These are phyloP conservation scores for Trachymyrmex cornetzi DNA, from an alignment of 1,140 invertebrate genomes.

Conservation along the genomic window DNA sequence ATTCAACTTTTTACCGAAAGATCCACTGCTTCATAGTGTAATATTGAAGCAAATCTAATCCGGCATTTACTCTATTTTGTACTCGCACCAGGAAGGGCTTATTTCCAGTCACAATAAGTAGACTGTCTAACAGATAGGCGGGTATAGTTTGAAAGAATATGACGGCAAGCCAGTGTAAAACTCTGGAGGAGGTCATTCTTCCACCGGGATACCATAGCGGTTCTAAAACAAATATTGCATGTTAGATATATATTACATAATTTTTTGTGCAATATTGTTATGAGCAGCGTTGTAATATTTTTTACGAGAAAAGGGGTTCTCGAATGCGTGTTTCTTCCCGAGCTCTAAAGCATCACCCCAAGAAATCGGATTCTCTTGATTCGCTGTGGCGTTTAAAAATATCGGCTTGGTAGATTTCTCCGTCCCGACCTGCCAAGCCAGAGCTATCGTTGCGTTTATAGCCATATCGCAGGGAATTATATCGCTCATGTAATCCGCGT, in stretches of 20 bases:
- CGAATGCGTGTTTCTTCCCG: slow-evolving; percentile 86
- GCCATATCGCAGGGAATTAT: slow-evolving; percentile 91
- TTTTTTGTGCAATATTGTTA: neutral
- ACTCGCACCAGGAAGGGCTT: slow-evolving; percentile 92
- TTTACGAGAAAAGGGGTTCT: slow-evolving; percentile 86
- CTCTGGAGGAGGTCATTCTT: slow-evolving; percentile 90
- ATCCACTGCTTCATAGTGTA: slow-evolving; percentile 95
- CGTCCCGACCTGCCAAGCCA: slow-evolving; percentile 87
- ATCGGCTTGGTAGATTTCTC: slow-evolving; percentile 84
- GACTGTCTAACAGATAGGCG: slow-evolving; percentile 92
- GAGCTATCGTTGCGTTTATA: slow-evolving; percentile 89
- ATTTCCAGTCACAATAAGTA: slow-evolving; percentile 90
- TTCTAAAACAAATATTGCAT: slow-evolving; percentile 73
- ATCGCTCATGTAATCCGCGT: slow-evolving; percentile 87
- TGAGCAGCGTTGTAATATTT: neutral
- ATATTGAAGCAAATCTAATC: slow-evolving; percentile 91
- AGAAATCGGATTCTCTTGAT: slow-evolving; percentile 88
- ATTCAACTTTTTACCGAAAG: slow-evolving; percentile 87
- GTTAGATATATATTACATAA: neutral
- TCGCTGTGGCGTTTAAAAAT: slow-evolving; percentile 89
- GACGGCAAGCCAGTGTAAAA: slow-evolving; percentile 90
- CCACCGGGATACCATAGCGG: slow-evolving; percentile 94
- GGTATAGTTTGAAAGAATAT: slow-evolving; percentile 93
- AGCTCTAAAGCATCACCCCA: slow-evolving; percentile 93
- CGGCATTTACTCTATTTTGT: slow-evolving; percentile 89